Base-by-base conservation (phyloP, 1,140 invertebrate genomes). In the Pemphigus obesinymphae region DNA sequence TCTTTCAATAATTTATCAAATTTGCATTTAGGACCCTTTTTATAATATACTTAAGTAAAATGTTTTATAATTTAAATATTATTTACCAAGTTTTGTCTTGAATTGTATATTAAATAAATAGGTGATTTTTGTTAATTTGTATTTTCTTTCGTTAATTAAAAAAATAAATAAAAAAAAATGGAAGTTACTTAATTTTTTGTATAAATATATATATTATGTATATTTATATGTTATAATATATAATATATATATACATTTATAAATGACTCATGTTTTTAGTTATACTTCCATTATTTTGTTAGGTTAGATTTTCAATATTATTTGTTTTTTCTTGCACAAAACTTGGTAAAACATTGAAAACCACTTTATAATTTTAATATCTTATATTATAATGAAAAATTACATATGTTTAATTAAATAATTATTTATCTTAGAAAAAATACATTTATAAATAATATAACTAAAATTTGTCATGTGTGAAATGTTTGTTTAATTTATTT, bases 391-490 rank as follows among this genome's bases (percentile, higher is more conserved):
- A 63, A 80, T 63, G 23, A 72, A 80, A 55, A 63, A 80, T 63
- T 80, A 40, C 76, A 43, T 80, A 43, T 80, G 76, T 80, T 80
- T 80, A 80, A 61, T 31, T 58, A 58, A 53, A 76, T 61, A 80
- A 80, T 76, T 55, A 76, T 80, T 80, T 20, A 80, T 80, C 75
- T 78, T 80, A 80, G 55, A 80, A 45, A 76, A 78, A 58, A 37
- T 80, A 61, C 76, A 80, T 80, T 80, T 80, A 80, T 80, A 80
- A 80, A 80, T 80, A 80, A 80, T 80, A 80, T 80, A 80, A 80
- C 55, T 80, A 58, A 61, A 80, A 58, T 61, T 80, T 80, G 50
- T 80, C 53, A 80, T 80, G 76, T 80, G 76, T 80, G 53, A 80
- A 55, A 80, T 80, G 76, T 80, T 63, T 80, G 76, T 80, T 43